These are phyloP conservation scores for Patella caerulea DNA, from an alignment of 2,888 invertebrate species.

Conservation along the genomic window DNA sequence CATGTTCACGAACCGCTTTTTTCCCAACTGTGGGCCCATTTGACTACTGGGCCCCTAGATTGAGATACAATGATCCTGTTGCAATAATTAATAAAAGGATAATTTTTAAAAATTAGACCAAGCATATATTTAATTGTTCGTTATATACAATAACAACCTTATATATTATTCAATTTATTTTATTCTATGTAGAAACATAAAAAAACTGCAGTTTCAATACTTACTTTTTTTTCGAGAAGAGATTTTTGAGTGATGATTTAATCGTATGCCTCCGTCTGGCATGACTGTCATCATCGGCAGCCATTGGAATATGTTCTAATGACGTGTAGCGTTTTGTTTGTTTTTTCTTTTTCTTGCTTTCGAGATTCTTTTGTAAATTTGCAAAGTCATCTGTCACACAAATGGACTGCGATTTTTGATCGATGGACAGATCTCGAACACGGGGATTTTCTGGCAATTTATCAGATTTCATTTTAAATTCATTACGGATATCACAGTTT, in stretches of 20 bases:
- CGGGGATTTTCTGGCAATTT: neutral
- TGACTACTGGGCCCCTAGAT: too few species aligned
- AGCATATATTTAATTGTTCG: too few species aligned
- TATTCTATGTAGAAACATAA: too few species aligned
- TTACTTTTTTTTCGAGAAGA: conserved; percentile 71
- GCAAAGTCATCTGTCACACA: conserved; percentile 4
- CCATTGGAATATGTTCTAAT: conserved; percentile 20
- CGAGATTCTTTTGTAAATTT: neutral
- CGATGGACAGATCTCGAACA: neutral
- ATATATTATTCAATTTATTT: too few species aligned
- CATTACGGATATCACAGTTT: neutral
- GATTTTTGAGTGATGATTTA: conserved; percentile 68
- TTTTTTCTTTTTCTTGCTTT: conserved; percentile 22
- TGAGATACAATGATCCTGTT: too few species aligned
- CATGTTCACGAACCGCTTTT: too few species aligned
- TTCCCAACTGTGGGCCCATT: too few species aligned
- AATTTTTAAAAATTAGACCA: too few species aligned
- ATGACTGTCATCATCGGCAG: conserved; percentile 14
- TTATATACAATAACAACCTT: too few species aligned
- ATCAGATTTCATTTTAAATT: neutral
- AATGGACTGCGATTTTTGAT: neutral
- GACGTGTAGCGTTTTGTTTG: conserved; percentile 19
- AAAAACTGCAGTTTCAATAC: conserved; percentile 20
- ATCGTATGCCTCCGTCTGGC: conserved; percentile 49
- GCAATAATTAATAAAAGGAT: too few species aligned